Conservation (phyloP, 2,888 invertebrate genomes). For the Cephus runcator region DNA sequence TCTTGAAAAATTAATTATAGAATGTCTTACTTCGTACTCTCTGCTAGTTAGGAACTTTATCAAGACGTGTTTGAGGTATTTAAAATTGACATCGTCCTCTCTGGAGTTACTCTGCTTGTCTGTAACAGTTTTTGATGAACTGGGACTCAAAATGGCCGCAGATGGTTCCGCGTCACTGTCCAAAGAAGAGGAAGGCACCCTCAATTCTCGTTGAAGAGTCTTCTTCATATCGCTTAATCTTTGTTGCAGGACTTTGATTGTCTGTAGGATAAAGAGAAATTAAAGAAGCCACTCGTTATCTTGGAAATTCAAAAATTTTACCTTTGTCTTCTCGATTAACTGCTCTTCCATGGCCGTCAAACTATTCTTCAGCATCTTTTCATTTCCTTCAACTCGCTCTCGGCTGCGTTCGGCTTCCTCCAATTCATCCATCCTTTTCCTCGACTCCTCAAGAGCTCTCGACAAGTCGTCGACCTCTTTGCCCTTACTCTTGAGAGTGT, state of each 20-base stretch:
- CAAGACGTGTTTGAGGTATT: constrained; percentile 92
- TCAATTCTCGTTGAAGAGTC: constrained; percentile 87
- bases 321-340: constrained; percentile 74
- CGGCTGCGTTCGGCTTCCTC: constrained; percentile 66
- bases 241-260: constrained; percentile 88
- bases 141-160: constrained; percentile 75
- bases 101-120: constrained; percentile 58
- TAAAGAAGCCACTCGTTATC: background rate
- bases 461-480: constrained; percentile 56
- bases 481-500: constrained; percentile 68
- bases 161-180: constrained; percentile 72
- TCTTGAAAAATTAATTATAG: background rate
- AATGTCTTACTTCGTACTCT: constrained; percentile 72
- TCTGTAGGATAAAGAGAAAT: constrained; percentile 67
- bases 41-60: constrained; percentile 91
- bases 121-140: constrained; percentile 67
- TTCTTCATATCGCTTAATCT: constrained; percentile 91
- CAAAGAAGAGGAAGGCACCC: constrained; percentile 66
- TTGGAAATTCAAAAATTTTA: constrained; percentile 37
- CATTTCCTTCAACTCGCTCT: constrained; percentile 61
- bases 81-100: constrained; percentile 80
- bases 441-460: constrained; percentile 56
- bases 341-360: constrained; percentile 72
- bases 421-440: constrained; percentile 64
- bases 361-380: constrained; percentile 67